A percentile compares a stretch with the other conserved stretches of the same genome.
Conservation (phyloP, 2,888 invertebrate genomes). For the Xanthorhoe spadicearia region DNA sequence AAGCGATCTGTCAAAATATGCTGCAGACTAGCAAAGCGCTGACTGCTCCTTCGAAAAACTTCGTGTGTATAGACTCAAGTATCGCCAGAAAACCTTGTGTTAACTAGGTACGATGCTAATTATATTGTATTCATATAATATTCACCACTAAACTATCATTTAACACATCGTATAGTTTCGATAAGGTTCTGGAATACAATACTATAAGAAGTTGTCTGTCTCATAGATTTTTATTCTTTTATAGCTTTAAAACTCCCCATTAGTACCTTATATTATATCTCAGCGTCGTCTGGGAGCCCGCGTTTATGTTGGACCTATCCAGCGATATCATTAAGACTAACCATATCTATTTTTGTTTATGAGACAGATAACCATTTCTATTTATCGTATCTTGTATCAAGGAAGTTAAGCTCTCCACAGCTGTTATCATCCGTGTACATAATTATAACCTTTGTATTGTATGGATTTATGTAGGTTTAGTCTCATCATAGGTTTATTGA, state of each 20-base stretch:
- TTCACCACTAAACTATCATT: background rate
- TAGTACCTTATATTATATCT: background rate
- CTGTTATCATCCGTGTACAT: conserved; percentile 33
- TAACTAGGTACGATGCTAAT: no score
- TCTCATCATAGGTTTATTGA: conserved; percentile 6
- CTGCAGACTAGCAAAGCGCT: no score
- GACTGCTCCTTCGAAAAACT: no score
- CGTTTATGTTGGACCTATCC: background rate
- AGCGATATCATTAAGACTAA: background rate
- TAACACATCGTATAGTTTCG: background rate
- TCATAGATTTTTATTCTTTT: conserved; percentile 13
- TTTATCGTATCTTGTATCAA: conserved; percentile 36
- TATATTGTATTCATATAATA: no score
- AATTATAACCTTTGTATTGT: conserved; percentile 25
- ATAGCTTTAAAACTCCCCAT: background rate
- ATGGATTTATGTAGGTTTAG: conserved; percentile 25
- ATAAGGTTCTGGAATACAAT: conserved; percentile 8
- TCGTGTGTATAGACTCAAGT: no score
- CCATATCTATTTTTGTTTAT: background rate
- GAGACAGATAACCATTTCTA: conserved; percentile 28
- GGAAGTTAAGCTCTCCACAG: conserved; percentile 31
- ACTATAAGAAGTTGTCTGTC: conserved; percentile 18
- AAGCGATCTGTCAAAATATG: no score
- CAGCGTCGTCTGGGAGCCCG: background rate
- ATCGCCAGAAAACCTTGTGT: no score